Conservation (phyloP, 35 echinoderm and acorn worm species). For the Lytechinus variegatus region DNA sequence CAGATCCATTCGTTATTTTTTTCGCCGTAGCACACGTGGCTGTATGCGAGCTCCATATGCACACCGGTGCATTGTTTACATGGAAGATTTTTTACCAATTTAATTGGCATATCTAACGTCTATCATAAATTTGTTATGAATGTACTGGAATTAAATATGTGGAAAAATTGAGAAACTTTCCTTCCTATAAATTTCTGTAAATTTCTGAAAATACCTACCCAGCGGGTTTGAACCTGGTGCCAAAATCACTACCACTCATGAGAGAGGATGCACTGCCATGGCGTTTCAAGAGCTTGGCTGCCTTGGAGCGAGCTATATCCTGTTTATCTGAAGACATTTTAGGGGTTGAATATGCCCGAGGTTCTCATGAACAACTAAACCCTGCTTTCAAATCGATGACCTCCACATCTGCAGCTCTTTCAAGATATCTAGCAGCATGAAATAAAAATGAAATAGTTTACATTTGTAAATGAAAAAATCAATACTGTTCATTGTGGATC, state of each 20-base stretch:
- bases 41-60: too few relatives aligned
- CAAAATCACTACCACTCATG: slow-evolving; percentile 91
- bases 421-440: neutral
- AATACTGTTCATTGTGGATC: too few relatives aligned
- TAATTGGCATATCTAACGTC: neutral
- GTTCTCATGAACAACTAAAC: neutral
- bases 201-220: slow-evolving; percentile 53
- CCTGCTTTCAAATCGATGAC: neutral
- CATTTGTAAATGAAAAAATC: too few relatives aligned
- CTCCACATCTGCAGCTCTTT: neutral
- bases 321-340: slow-evolving; percentile 71
- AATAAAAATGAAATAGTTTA: neutral
- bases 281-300: slow-evolving; percentile 85
- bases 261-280: slow-evolving; percentile 94
- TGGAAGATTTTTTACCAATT: too few relatives aligned
- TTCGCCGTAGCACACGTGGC: too few relatives aligned
- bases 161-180: too few relatives aligned
- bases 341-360: neutral
- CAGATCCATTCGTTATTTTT: too few relatives aligned
- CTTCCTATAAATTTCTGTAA: too few relatives aligned
- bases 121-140: too few relatives aligned
- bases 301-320: slow-evolving; percentile 88
- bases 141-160: too few relatives aligned
- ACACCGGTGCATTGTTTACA: too few relatives aligned
- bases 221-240: slow-evolving; percentile 70